Percentiles rank a stretch among this genome's conserved stretches.
These are phyloP conservation scores for Hafferia zeledoni DNA, from an alignment of 2,797 vertebrate species.

Conservation along the genomic window DNA sequence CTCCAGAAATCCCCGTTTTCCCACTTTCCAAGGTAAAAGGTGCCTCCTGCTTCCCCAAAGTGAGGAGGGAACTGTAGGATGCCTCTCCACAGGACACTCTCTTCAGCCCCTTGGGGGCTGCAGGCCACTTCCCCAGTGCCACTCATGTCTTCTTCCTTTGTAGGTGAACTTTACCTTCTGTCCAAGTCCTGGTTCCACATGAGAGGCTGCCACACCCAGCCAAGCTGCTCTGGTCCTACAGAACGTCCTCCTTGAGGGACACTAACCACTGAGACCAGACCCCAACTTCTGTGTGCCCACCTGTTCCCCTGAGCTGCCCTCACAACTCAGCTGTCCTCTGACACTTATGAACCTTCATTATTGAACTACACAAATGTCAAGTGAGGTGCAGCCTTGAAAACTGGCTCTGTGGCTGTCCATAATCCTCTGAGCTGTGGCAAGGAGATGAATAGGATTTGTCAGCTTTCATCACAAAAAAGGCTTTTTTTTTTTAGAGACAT, in stretches of 20 bases:
- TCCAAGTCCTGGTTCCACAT: fast-evolving
- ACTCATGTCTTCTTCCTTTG: not conserved
- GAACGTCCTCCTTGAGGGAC: not conserved
- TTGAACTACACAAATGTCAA: not conserved
- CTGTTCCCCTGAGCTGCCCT: not conserved
- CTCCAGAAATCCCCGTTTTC: not conserved
- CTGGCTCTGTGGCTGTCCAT: not conserved
- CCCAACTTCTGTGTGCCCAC: not conserved
- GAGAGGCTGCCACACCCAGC: not conserved
- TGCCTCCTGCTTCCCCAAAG: not conserved
- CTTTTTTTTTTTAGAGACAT: conserved; percentile 17
- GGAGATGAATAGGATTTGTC: not conserved
- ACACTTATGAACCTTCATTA: not conserved
- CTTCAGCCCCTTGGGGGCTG: fast-evolving
- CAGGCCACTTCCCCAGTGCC: not conserved
- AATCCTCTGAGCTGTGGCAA: conserved; percentile 21
- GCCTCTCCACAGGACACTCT: not conserved
- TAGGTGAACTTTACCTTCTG: not conserved
- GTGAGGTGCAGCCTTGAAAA: not conserved
- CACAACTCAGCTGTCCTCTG: not conserved
- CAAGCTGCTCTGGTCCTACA: not conserved
- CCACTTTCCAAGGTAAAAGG: not conserved
- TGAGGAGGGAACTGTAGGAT: not conserved
- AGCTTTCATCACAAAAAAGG: conserved; percentile 30
- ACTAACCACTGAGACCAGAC: not conserved